Evolutionary conservation across 2,113 vertebrate species (phyloP).

Genomic region (Callionymus lyra): DNA sequence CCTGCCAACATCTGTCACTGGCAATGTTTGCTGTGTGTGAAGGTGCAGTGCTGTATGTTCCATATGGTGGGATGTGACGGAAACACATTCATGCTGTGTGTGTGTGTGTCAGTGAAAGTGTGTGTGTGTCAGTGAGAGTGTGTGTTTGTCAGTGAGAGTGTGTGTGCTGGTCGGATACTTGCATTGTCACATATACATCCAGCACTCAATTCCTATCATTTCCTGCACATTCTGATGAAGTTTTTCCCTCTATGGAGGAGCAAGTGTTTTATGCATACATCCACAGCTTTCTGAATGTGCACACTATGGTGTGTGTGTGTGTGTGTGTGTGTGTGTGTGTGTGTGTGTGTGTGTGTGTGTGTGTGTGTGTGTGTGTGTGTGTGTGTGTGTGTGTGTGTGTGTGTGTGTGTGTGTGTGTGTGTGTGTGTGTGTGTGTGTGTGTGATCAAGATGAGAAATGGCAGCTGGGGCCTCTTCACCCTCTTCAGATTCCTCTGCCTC

Average conservation of each 20-base stretch:
- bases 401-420: no score
- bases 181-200: constrained; percentile 29
- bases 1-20: constrained; percentile 67
- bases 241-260: constrained; percentile 9
- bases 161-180: constrained; percentile 38
- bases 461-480: constrained; percentile 66
- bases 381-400: no score
- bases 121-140: constrained; percentile 22
- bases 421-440: constrained; percentile 17
- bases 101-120: constrained; percentile 25
- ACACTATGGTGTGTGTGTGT: no score
- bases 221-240: constrained; percentile 41
- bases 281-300: constrained; percentile 36
- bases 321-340: no score
- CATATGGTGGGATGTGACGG: constrained; percentile 26
- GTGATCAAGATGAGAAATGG: constrained; percentile 57
- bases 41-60: constrained; percentile 34
- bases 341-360: no score
- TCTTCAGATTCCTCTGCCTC: constrained; percentile 29
- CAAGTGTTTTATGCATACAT: constrained; percentile 25
- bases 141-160: constrained; percentile 17
- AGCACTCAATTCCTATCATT: constrained; percentile 38
- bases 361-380: no score
- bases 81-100: constrained; percentile 48
- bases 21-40: constrained; percentile 42